Conservation (phyloP, 2,888 invertebrate species). For the Ceraclea dissimilis region DNA sequence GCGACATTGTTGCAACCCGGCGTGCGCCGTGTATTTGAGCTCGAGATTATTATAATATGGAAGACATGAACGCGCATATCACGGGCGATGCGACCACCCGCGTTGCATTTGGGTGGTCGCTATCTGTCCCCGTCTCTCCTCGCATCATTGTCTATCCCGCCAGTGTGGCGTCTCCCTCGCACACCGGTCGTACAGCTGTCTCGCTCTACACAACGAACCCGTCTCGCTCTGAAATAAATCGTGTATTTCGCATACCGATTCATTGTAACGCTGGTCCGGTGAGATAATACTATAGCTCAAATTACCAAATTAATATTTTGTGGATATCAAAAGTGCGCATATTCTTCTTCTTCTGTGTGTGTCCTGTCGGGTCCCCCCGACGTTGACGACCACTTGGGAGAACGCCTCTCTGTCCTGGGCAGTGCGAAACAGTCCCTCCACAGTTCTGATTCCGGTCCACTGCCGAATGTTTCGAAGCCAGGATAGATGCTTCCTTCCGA, state of each 20-base stretch:
- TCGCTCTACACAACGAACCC: background rate
- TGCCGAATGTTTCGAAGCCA: no score
- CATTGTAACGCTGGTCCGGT: background rate
- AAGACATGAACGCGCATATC: constrained; percentile 24
- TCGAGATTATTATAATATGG: no score
- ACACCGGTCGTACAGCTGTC: constrained; percentile 5
- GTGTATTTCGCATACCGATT: constrained; percentile 1
- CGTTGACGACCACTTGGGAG: no score
- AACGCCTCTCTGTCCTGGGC: no score
- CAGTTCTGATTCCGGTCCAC: no score
- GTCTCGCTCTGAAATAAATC: background rate
- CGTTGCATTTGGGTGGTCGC: constrained; percentile 50
- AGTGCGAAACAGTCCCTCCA: no score
- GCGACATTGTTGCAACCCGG: no score
- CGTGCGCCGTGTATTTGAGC: no score
- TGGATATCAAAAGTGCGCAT: background rate
- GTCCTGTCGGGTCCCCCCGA: no score
- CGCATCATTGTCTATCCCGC: background rate
- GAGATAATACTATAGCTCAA: background rate
- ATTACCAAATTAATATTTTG: background rate
- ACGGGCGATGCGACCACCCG: constrained; percentile 34
- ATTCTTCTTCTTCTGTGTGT: no score
- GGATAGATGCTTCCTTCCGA: no score
- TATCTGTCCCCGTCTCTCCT: constrained; percentile 1
- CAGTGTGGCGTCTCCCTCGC: constrained; percentile 18